Percentiles rank a stretch among this genome's conserved stretches.
Evolutionary conservation across 37 sponge, comb jelly and placozoan species (phyloP).

Genomic region (Mnemiopsis leidyi): DNA sequence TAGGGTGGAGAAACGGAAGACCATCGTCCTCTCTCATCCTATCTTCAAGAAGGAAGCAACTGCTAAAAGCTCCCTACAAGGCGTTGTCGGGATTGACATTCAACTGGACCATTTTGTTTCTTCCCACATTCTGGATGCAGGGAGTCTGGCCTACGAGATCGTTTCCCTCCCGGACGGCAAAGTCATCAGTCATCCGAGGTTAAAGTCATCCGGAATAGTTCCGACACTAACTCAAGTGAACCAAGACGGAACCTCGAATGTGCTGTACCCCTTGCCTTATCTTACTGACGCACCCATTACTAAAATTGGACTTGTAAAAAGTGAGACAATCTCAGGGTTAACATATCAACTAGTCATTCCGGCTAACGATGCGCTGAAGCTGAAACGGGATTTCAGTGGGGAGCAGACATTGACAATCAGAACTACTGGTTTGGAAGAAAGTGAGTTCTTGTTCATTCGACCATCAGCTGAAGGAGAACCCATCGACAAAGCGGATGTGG

Average conservation of each 20-base stretch:
- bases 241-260: neutral
- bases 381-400: neutral
- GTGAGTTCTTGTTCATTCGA: neutral
- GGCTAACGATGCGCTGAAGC: neutral
- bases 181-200: conserved; percentile 4
- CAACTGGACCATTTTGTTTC: neutral
- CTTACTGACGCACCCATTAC: neutral
- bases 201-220: neutral
- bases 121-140: neutral
- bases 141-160: conserved; percentile 22
- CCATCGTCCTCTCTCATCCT: neutral
- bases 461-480: neutral
- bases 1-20: neutral
- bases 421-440: neutral
- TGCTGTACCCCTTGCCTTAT: neutral
- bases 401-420: neutral
- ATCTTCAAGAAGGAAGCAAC: neutral
- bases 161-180: neutral
- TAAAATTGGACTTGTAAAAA: neutral
- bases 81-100: conserved; percentile 21
- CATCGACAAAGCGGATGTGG: neutral
- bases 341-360: neutral
- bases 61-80: neutral
- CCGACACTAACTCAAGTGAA: neutral
- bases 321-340: neutral